phyloP scores from a whole-genome alignment of 2,113 vertebrate species.

The Lycocorax pyrrhopterus region DNA sequence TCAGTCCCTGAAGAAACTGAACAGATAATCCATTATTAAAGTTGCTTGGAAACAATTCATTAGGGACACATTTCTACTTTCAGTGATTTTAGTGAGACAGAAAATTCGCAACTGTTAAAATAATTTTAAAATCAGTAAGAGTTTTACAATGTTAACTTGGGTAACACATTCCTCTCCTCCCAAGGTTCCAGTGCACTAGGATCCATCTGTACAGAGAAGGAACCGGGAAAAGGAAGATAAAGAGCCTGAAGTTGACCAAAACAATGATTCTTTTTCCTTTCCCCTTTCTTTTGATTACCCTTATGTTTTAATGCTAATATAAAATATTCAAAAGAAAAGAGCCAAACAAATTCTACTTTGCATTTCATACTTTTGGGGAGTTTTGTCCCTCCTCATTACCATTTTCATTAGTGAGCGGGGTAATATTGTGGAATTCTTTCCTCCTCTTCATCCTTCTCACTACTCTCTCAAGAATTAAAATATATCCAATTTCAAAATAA shows the following conservation, averaged over 20 bases:
- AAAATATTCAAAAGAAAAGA: background rate
- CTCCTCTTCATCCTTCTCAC: background rate
- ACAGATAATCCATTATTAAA: background rate
- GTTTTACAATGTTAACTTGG: background rate
- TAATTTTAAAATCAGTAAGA: background rate
- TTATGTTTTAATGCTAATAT: background rate
- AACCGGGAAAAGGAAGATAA: background rate
- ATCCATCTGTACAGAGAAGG: background rate
- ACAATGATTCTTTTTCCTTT: fast-evolving
- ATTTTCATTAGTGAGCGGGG: background rate
- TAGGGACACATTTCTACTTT: background rate
- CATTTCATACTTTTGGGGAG: background rate
- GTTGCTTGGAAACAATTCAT: background rate
- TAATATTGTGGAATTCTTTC: background rate
- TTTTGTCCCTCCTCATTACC: background rate
- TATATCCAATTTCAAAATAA: background rate
- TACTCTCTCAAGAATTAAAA: background rate
- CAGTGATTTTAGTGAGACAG: background rate
- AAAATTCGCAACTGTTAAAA: background rate
- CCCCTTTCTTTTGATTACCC: background rate
- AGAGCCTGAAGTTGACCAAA: background rate
- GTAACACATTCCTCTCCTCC: background rate
- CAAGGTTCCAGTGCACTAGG: background rate
- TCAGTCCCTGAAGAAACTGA: background rate
- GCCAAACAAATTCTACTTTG: background rate